A percentile compares a stretch with the other conserved stretches of the same genome.
phyloP scores from a whole-genome alignment of 2,113 vertebrate genomes.

The Gavialis gangeticus region DNA sequence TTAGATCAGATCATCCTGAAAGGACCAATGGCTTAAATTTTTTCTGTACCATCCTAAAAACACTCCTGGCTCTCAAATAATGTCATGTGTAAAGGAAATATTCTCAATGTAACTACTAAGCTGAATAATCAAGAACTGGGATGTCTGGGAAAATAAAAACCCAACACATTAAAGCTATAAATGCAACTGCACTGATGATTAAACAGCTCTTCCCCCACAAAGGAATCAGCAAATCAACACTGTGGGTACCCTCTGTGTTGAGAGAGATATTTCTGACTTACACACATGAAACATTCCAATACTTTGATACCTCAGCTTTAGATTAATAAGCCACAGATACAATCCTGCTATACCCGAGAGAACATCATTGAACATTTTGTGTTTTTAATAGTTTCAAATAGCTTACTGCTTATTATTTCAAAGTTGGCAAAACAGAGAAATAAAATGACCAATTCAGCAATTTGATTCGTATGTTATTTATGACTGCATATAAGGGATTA shows the following conservation, averaged over 20 bases:
- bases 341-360: background rate
- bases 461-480: background rate
- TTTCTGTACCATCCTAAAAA: background rate
- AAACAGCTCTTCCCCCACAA: background rate
- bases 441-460: background rate
- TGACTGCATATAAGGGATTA: background rate
- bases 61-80: background rate
- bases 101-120: background rate
- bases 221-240: background rate
- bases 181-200: background rate
- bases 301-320: background rate
- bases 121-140: background rate
- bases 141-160: background rate
- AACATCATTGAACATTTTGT: background rate
- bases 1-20: slow-evolving; percentile 15
- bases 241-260: background rate
- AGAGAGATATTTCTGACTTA: background rate
- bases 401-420: background rate
- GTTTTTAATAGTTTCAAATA: background rate
- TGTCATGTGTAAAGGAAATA: background rate
- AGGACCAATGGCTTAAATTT: background rate
- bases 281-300: background rate
- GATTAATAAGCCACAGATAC: background rate
- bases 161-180: background rate
- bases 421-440: background rate